These are phyloP conservation scores for Cistogaster globosa DNA, from an alignment of 2,888 invertebrate species.

Conservation along the genomic window DNA sequence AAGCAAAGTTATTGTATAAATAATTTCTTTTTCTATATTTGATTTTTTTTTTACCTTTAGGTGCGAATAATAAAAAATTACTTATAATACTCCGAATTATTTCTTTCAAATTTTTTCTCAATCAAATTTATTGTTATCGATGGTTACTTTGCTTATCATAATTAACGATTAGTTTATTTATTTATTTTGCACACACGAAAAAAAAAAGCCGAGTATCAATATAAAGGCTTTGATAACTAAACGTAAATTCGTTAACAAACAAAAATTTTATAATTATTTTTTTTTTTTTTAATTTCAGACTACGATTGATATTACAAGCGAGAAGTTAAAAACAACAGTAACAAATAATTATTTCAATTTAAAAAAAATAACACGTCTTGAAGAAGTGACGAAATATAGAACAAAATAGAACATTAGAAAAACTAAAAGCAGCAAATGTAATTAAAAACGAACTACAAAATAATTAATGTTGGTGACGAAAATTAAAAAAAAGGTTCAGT, in stretches of 20 bases:
- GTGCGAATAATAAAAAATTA: not conserved
- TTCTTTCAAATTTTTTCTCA: not conserved
- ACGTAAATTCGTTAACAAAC: conserved; percentile 29
- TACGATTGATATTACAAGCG: conserved; percentile 53
- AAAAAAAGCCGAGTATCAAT: not conserved
- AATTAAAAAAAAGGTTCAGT: not conserved
- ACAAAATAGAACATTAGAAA: not conserved
- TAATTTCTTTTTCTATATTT: too few relatives aligned
- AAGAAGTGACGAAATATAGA: not conserved
- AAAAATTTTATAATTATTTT: conserved; percentile 35
- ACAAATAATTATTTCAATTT: not conserved
- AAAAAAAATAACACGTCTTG: too few relatives aligned
- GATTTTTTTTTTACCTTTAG: too few relatives aligned
- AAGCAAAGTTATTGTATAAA: too few relatives aligned
- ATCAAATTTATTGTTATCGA: conserved; percentile 14
- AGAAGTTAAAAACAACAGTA: conserved; percentile 43
- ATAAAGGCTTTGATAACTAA: conserved; percentile 41
- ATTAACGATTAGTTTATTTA: conserved; percentile 20
- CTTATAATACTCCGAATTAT: not conserved
- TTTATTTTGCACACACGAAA: conserved; percentile 17
- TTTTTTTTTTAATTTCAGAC: conserved; percentile 55
- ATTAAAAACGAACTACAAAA: not conserved
- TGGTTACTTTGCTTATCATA: conserved; percentile 43
- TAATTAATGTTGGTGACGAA: not conserved
- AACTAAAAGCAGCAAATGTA: not conserved